Evolutionary conservation across 2,888 invertebrate genomes (phyloP), one percentile per base, ranked within the genome.

Genomic region (Acrobasis suavella): DNA sequence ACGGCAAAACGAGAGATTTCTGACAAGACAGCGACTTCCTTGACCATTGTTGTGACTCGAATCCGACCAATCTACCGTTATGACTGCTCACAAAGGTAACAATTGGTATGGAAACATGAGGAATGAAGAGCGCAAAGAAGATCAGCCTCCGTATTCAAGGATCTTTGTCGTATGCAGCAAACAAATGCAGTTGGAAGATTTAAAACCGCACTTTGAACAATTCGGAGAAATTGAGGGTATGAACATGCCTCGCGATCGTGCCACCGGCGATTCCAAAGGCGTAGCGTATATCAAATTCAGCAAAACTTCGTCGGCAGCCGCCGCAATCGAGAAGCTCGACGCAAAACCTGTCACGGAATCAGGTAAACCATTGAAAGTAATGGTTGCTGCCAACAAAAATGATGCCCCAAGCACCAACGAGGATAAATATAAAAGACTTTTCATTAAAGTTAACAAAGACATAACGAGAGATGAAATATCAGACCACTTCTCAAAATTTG

Each of bases 251-350:
- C 96, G 95, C 87, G 97, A 98, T 81, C 95, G 96, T 64, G 93
- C 91, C 69, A 95, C 96, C 32, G 96, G 97, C 51, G 96, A 97
- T 72, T 95, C 96, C 72, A 98, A 97, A 94, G 98, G 98, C 61
- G 96, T 98, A 66, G 96, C 97, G 0, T 98, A 98, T 80, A 96
- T 98, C 12, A 98, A 98, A 82, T 98, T 95, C 86, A 93, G 94
- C 0, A 98, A 97, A 91, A 97, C 98, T 0, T 98, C 98, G 0
- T 96, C 97, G 78, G 98, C 98, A 2, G 98, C 98, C 7, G 91
- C 94, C 60, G 98, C 98, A 1, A 94, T 98, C 75, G 97, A 98
- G 83, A 96, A 96, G 72, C 95, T 98, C 95, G 96, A 97, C 85
- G 95, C 96, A 22, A 95, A 95, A 83, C 93, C 94, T 61, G 91